Percentiles rank a stretch among this genome's conserved stretches.
phyloP scores from a whole-genome alignment of 2,797 vertebrate species.

The Poecilia wingei region DNA sequence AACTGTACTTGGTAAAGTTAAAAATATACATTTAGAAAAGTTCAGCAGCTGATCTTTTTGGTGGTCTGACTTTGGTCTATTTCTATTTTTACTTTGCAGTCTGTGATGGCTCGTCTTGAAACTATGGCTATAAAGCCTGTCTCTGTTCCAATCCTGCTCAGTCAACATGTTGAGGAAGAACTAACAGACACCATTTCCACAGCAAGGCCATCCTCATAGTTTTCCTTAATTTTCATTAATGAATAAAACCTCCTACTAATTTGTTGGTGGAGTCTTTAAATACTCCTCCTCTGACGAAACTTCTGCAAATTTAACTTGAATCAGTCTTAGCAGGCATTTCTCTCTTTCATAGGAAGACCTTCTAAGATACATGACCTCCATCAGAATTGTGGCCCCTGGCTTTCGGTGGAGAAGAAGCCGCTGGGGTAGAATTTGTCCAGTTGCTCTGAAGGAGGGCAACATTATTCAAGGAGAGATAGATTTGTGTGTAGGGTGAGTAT shows the following conservation, averaged over 20 bases:
- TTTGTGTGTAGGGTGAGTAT: constrained; percentile 87
- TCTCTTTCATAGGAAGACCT: constrained; percentile 83
- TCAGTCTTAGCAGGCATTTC: background rate
- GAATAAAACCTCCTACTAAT: background rate
- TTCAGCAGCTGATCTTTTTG: background rate
- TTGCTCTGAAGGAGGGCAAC: constrained; percentile 87
- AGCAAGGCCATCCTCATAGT: constrained; percentile 71
- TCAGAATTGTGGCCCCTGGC: constrained; percentile 79
- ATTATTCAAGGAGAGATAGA: constrained; percentile 81
- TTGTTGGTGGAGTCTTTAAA: background rate
- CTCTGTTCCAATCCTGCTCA: constrained; percentile 82
- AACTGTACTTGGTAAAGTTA: constrained; percentile 80
- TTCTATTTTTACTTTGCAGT: constrained; percentile 65
- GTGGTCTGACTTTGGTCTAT: background rate
- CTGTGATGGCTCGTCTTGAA: constrained; percentile 83
- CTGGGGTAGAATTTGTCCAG: constrained; percentile 89
- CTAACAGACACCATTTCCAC: constrained; percentile 70
- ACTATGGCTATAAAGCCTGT: constrained; percentile 83
- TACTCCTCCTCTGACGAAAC: background rate
- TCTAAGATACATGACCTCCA: constrained; percentile 78
- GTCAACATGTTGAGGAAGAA: constrained; percentile 78
- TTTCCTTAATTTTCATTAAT: background rate
- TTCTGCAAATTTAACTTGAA: background rate
- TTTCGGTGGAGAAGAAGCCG: constrained; percentile 89
- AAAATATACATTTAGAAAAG: background rate